Conservation (phyloP, 1,140 invertebrate genomes). For the Bombyx mandarina region DNA sequence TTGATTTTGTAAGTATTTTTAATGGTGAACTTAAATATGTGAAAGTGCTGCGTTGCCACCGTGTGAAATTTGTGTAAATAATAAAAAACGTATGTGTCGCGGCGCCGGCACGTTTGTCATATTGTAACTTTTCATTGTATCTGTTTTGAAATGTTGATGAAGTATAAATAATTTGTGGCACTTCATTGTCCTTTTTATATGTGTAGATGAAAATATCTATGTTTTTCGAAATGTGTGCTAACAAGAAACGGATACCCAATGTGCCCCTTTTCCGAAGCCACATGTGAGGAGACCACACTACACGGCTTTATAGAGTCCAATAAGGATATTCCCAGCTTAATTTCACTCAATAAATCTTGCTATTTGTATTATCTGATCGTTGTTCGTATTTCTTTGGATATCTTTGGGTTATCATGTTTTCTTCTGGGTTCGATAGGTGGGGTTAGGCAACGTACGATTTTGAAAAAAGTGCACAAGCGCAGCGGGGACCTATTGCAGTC, state of each 20-base stretch:
- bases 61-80: slow-evolving; percentile 58
- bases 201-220: slow-evolving; percentile 24
- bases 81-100: slow-evolving; percentile 42
- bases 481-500: too few species aligned
- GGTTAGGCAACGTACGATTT: slow-evolving; percentile 33
- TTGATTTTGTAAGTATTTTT: slow-evolving; percentile 68
- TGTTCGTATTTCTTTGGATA: neutral
- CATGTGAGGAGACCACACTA: slow-evolving; percentile 48
- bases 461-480: too few species aligned
- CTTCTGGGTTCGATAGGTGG: slow-evolving; percentile 44
- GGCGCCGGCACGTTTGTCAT: slow-evolving; percentile 68
- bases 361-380: slow-evolving; percentile 4
- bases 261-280: slow-evolving; percentile 50
- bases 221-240: slow-evolving; percentile 20
- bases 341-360: slow-evolving; percentile 13
- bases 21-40: slow-evolving; percentile 57
- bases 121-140: slow-evolving; percentile 50
- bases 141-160: slow-evolving; percentile 32
- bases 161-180: slow-evolving; percentile 24
- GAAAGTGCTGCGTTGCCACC: slow-evolving; percentile 34
- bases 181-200: slow-evolving; percentile 19
- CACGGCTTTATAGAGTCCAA: slow-evolving; percentile 14
- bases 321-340: slow-evolving; percentile 15
- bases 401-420: slow-evolving; percentile 20
- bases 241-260: slow-evolving; percentile 40